Percentiles rank a stretch among this genome's conserved stretches.
Conservation (phyloP, 2,797 vertebrate genomes). For the Psittacula echo region DNA sequence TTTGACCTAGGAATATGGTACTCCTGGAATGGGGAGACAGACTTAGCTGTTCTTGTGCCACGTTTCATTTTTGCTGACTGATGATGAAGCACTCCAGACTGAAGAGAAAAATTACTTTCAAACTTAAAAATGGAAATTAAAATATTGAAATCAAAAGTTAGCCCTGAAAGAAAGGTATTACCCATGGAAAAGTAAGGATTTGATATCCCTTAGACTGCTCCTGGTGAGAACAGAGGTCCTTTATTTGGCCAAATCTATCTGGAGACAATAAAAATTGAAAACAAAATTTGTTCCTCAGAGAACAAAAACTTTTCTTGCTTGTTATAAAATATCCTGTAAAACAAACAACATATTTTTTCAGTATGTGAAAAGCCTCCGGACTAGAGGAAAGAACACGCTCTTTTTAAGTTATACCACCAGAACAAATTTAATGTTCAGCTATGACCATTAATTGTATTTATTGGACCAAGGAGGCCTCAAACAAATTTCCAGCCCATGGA, state of each 20-base stretch:
- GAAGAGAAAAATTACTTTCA: neutral
- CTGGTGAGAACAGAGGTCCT: too few relatives aligned
- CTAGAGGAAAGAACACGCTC: neutral
- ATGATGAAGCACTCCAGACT: neutral
- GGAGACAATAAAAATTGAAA: neutral
- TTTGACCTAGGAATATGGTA: too few relatives aligned
- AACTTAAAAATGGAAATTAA: neutral
- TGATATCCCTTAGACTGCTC: accelerated
- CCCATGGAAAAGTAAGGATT: neutral
- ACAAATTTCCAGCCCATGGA: neutral
- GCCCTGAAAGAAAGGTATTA: neutral
- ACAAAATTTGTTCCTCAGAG: neutral
- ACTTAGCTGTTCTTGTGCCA: accelerated
- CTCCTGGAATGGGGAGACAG: neutral
- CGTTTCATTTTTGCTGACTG: neutral
- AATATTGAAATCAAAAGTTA: too few relatives aligned
- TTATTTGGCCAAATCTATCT: neutral
- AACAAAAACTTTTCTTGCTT: neutral
- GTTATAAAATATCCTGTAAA: neutral
- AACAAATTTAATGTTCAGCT: neutral
- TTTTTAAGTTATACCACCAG: neutral
- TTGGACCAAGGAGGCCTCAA: neutral
- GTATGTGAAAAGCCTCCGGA: neutral
- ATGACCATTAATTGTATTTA: neutral
- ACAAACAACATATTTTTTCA: neutral